Percentiles rank a stretch among this genome's conserved stretches.
These are phyloP conservation scores for Melanocharis versteri DNA, from an alignment of 2,113 vertebrate genomes.

Conservation along the genomic window DNA sequence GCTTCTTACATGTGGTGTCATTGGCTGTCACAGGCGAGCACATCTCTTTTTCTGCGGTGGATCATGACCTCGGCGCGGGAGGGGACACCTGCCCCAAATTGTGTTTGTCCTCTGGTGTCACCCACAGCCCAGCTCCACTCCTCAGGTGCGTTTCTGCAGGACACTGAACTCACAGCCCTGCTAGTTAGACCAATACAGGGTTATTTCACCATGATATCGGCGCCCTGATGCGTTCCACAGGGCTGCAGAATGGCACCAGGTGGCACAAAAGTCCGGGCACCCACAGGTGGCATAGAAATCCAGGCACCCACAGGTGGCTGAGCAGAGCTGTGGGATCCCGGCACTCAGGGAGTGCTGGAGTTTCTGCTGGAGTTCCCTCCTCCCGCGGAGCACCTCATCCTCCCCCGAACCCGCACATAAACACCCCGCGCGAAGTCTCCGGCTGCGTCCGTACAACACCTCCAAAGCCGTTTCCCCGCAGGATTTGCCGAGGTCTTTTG, in stretches of 20 bases:
- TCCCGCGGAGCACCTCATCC: accelerated
- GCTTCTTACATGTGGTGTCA: neutral
- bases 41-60: neutral
- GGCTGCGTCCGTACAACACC: neutral
- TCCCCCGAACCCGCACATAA: neutral
- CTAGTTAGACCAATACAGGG: neutral
- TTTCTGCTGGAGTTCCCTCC: neutral
- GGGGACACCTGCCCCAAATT: accelerated
- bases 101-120: neutral
- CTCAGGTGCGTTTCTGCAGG: neutral
- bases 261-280: neutral
- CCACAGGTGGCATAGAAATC: neutral
- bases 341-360: neutral
- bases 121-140: neutral
- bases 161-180: neutral
- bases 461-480: slow-evolving; percentile 62
- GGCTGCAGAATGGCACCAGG: neutral
- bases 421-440: accelerated
- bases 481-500: slow-evolving; percentile 36
- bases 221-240: neutral
- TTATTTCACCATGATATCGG: neutral
- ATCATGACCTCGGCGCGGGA: neutral
- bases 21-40: neutral
- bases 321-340: accelerated
- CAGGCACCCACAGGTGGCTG: neutral